phyloP scores from a whole-genome alignment of 2,797 vertebrate genomes.

The Coluber constrictor region DNA sequence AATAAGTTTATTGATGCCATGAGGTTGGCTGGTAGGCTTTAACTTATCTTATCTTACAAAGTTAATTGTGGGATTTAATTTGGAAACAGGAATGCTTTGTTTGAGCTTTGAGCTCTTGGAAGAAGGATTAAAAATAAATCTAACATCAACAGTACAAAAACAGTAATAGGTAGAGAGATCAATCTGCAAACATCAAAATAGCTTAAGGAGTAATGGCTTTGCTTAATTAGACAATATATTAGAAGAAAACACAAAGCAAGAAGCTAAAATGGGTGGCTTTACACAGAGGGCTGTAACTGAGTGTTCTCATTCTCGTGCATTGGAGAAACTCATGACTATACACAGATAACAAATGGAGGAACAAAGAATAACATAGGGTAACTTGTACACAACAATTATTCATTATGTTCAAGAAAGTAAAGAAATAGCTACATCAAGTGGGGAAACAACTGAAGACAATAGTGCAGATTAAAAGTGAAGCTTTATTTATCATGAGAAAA shows the following conservation, averaged over 20 bases:
- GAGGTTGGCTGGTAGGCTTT: background rate
- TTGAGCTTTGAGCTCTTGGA: background rate
- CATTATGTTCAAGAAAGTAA: background rate
- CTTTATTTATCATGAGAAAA: background rate
- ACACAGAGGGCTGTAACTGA: background rate
- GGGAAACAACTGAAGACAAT: background rate
- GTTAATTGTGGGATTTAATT: background rate
- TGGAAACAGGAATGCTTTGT: background rate
- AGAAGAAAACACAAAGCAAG: background rate
- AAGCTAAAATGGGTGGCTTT: background rate
- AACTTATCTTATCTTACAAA: background rate
- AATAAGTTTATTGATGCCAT: background rate
- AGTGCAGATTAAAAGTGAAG: background rate
- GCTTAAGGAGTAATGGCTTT: background rate
- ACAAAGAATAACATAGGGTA: background rate
- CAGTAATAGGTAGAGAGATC: background rate
- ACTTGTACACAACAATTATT: background rate
- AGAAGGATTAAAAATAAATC: background rate
- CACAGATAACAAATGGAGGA: background rate
- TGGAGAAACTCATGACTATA: background rate
- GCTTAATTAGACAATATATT: background rate
- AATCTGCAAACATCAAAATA: background rate
- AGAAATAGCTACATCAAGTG: background rate
- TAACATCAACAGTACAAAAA: background rate
- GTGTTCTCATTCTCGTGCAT: background rate